Evolutionary conservation across 2,797 vertebrate genomes (phyloP).

Genomic region (Octomys mimax): DNA sequence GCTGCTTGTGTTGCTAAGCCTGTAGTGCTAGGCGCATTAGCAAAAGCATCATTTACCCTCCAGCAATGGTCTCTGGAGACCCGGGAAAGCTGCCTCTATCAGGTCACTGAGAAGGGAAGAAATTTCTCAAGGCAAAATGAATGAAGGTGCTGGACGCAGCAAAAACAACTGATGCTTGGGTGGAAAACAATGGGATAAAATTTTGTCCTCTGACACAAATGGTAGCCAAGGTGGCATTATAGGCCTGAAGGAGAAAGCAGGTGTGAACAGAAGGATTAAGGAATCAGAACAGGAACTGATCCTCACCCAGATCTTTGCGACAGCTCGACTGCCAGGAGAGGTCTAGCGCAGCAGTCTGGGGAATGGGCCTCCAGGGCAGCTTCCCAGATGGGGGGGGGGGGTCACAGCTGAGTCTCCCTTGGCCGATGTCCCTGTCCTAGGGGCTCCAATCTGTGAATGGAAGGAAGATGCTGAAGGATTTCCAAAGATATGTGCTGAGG

Average conservation of each 20-base stretch:
- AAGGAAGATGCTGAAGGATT: conserved; percentile 22
- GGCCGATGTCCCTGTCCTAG: neutral
- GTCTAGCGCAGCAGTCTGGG: neutral
- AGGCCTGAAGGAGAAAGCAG: neutral
- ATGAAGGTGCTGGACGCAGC: neutral
- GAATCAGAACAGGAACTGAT: neutral
- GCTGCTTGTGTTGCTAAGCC: conserved; percentile 56
- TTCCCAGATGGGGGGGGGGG: too few relatives aligned
- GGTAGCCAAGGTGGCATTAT: neutral
- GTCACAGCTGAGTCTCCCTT: neutral
- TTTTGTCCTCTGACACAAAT: neutral
- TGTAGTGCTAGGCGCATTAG: neutral
- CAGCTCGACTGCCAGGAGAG: neutral
- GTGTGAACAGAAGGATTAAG: neutral
- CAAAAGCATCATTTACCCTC: conserved; percentile 31
- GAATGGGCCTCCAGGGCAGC: too few relatives aligned
- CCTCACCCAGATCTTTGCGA: neutral
- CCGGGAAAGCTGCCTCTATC: neutral
- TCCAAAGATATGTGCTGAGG: neutral
- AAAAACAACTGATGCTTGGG: neutral
- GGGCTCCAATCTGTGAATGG: neutral
- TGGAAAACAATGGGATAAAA: neutral
- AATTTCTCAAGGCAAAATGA: conserved; percentile 52
- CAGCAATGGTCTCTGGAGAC: neutral
- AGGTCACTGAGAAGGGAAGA: neutral